A percentile compares a stretch with the other conserved stretches of the same genome.
These are phyloP conservation scores for Sparus aurata DNA, from an alignment of 2,797 vertebrate genomes.

Conservation along the genomic window DNA sequence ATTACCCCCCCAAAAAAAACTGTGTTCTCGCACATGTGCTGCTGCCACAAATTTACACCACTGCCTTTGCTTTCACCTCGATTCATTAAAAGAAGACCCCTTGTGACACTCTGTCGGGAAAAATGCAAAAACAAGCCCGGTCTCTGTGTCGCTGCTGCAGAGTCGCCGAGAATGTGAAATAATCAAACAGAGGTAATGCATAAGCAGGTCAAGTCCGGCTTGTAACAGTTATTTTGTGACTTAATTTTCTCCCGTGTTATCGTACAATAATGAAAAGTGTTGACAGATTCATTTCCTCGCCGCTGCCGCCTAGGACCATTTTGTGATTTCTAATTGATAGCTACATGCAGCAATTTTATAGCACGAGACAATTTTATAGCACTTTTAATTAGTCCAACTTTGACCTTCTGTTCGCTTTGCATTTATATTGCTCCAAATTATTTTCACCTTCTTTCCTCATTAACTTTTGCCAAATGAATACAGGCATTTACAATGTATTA, in stretches of 20 bases:
- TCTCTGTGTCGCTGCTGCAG: conserved; percentile 23
- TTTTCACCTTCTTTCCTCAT: conserved; percentile 82
- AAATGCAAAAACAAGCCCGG: conserved; percentile 60
- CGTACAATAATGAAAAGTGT: conserved; percentile 79
- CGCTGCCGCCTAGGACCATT: conserved; percentile 72
- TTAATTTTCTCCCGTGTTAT: conserved; percentile 77
- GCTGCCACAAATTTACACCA: conserved; percentile 53
- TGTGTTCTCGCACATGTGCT: conserved; percentile 52
- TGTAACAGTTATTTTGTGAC: conserved; percentile 74
- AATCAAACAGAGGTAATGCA: conserved; percentile 63
- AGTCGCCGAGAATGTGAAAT: conserved; percentile 46
- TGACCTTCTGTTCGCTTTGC: conserved; percentile 84
- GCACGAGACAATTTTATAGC: conserved; percentile 78
- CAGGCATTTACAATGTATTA: conserved; percentile 67
- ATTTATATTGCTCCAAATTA: conserved; percentile 84
- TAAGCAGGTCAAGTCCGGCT: conserved; percentile 69
- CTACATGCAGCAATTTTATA: conserved; percentile 76
- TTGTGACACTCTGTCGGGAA: conserved; percentile 46
- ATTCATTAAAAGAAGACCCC: conserved; percentile 70
- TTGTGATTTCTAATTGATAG: conserved; percentile 84
- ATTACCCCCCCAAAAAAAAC: conserved; percentile 61
- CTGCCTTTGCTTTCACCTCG: conserved; percentile 60
- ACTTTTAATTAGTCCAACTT: conserved; percentile 85
- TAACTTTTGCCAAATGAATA: conserved; percentile 76
- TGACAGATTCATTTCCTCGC: conserved; percentile 83